Evolutionary conservation across 30 jellyfish, hydroid and myxozoan genomes (phyloP).

Genomic region (Rhopilema esculentum): DNA sequence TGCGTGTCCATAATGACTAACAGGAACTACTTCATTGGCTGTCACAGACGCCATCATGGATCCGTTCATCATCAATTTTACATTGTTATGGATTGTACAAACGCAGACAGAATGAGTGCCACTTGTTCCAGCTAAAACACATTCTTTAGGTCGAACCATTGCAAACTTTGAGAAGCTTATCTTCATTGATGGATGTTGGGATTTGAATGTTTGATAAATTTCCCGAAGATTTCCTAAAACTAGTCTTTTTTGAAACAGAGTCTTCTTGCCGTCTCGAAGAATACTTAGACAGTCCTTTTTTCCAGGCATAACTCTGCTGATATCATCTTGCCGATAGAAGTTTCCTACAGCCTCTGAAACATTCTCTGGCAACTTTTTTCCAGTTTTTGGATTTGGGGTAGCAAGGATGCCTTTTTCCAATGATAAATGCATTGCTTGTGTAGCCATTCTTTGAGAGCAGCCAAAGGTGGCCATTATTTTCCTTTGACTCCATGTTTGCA

Average conservation of each 20-base stretch:
- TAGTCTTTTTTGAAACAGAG: conserved; percentile 18
- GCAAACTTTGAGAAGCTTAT: conserved; percentile 55
- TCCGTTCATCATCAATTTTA: conserved; percentile 57
- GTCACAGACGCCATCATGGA: conserved; percentile 9
- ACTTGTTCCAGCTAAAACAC: conserved; percentile 56
- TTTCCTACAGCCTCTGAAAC: not conserved
- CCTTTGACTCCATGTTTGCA: conserved; percentile 47
- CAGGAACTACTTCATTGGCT: conserved; percentile 32
- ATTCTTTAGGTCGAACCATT: conserved; percentile 63
- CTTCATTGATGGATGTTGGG: not conserved
- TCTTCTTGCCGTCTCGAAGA: conserved; percentile 25
- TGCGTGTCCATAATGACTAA: conserved; percentile 23
- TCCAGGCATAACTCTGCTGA: conserved; percentile 65
- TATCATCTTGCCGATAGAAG: conserved; percentile 6
- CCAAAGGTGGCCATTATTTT: conserved; percentile 18
- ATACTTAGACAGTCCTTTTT: conserved; percentile 31
- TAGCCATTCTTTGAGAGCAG: conserved; percentile 61
- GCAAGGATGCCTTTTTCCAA: conserved; percentile 51
- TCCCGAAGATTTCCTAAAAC: conserved; percentile 36
- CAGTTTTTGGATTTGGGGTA: conserved; percentile 47
- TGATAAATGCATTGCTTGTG: conserved; percentile 52
- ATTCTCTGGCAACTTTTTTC: conserved; percentile 1
- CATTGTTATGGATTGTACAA: conserved; percentile 62
- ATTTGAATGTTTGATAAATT: conserved; percentile 26
- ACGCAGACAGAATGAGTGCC: conserved; percentile 77